A percentile compares a stretch with the other conserved stretches of the same genome.
These are phyloP conservation scores for Gari tellinella DNA, from an alignment of 2,888 invertebrate genomes.

Conservation along the genomic window DNA sequence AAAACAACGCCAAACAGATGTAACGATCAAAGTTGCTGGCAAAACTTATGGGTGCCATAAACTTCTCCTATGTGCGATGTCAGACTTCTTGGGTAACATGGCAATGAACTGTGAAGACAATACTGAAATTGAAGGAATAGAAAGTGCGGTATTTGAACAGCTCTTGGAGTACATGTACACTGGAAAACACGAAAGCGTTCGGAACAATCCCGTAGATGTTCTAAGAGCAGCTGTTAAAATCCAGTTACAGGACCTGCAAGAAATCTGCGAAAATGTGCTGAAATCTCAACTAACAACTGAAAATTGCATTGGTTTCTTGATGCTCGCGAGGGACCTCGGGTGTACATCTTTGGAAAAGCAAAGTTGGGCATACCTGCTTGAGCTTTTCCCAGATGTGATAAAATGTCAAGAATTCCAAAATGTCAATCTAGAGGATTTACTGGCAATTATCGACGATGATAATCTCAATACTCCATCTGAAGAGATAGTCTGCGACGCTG, in stretches of 20 bases:
- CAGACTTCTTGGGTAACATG: too few species aligned
- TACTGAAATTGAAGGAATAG: conserved; percentile 84
- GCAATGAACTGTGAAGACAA: not conserved
- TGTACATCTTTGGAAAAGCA: too few species aligned
- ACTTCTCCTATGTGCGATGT: conserved; percentile 24
- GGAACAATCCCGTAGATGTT: conserved; percentile 89
- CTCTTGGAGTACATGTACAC: conserved; percentile 93
- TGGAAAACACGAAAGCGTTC: conserved; percentile 90
- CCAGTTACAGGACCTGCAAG: conserved; percentile 91
- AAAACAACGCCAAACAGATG: conserved; percentile 50
- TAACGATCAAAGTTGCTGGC: conserved; percentile 50
- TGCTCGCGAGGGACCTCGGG: too few species aligned
- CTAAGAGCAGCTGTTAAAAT: conserved; percentile 94
- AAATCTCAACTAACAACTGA: conserved; percentile 86
- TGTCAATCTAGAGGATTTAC: conserved; percentile 90
- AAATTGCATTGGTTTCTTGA: too few species aligned
- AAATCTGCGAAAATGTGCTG: conserved; percentile 91
- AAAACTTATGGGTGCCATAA: conserved; percentile 50
- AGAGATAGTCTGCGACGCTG: conserved; percentile 90
- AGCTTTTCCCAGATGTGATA: too few species aligned
- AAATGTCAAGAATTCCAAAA: conserved; percentile 61
- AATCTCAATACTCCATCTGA: conserved; percentile 95
- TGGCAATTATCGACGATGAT: conserved; percentile 90
- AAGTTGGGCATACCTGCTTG: too few species aligned
- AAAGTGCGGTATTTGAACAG: conserved; percentile 90